Evolutionary conservation across 2,113 vertebrate species (phyloP), one percentile per base, ranked within the genome.

Genomic region (Peucedramus taeniatus): DNA sequence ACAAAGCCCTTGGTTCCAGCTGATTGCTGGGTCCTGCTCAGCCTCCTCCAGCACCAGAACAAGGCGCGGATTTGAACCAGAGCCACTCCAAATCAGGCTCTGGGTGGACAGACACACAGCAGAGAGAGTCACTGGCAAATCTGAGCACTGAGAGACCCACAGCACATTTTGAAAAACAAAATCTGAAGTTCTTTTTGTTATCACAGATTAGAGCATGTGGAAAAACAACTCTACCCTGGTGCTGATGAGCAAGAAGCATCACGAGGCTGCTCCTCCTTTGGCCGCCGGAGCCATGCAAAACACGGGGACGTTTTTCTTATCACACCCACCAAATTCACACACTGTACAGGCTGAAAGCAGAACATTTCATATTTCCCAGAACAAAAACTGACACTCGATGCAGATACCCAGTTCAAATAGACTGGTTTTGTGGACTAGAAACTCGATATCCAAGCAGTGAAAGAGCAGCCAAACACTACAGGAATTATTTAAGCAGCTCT

Each of bases 101-200:
- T 4, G 76, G 37, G 76, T 18, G 78, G 68, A 33, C 13, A 33
- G 68, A 42, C 10, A 37, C 4, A 2, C 9, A 53, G 42, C 2
- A 6, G 6, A 83, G 12, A 80, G 7, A 57, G 68, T 1, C 50
- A 2, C 39, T 1, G 42, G 74, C 63, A 89, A 91, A 69, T 78
- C 82, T 27, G 51, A 87, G 76, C 80, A 10, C 47, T 0, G 3
- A 53, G 69, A 54, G 39, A 50, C 57, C 35, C 45, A 14, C 40
- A 11, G 81, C 1, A 2, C 16, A 35, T 64, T 64, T 64, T 66
- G 60, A 31, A 86, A 95, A 84, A 88, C 83, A 70, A 70, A 92
- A 89, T 79, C 89, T 88, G 79, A 70, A 89, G 77, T 30, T 87
- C 69, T 56, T 95, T 81, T 45, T 89, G 86, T 81, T 90, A 70